These are phyloP conservation scores for Pterois miles DNA, from an alignment of 2,797 vertebrate genomes.

Conservation along the genomic window DNA sequence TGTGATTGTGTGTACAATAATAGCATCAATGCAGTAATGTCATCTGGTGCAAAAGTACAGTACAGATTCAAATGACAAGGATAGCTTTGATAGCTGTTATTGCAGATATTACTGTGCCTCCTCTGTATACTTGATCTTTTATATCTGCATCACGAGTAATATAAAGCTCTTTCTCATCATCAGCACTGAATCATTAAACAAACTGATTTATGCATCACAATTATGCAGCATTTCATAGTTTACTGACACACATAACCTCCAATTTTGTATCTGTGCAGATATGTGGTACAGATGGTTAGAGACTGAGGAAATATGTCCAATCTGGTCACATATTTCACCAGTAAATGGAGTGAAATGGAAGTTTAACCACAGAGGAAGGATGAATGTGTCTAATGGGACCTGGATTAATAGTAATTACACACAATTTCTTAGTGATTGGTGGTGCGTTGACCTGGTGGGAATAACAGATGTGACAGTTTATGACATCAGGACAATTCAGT, in stretches of 20 bases:
- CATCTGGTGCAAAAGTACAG: background rate
- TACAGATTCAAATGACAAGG: background rate
- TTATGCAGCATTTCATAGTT: background rate
- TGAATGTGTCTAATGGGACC: conserved; percentile 3
- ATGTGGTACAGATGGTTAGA: conserved; percentile 26
- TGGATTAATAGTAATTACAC: conserved; percentile 32
- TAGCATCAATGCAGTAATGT: background rate
- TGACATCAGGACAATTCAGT: conserved; percentile 25
- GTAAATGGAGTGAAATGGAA: conserved; percentile 57
- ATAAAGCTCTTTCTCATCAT: background rate
- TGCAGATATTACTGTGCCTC: background rate
- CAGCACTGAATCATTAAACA: background rate
- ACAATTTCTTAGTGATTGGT: conserved; percentile 29
- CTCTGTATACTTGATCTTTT: background rate
- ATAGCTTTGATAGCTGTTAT: background rate
- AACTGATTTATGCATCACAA: conserved; percentile 14
- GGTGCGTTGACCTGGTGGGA: conserved; percentile 33
- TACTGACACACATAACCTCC: background rate
- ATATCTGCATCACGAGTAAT: background rate
- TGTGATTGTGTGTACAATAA: background rate
- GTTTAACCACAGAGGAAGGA: conserved; percentile 17
- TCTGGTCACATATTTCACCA: conserved; percentile 36
- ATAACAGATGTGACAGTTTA: conserved; percentile 28
- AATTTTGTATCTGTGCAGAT: background rate
- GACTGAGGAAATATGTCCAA: conserved; percentile 37